Evolutionary conservation across 2,113 vertebrate genomes (phyloP), one percentile per base, ranked within the genome.

Genomic region (Sceloporus undulatus): DNA sequence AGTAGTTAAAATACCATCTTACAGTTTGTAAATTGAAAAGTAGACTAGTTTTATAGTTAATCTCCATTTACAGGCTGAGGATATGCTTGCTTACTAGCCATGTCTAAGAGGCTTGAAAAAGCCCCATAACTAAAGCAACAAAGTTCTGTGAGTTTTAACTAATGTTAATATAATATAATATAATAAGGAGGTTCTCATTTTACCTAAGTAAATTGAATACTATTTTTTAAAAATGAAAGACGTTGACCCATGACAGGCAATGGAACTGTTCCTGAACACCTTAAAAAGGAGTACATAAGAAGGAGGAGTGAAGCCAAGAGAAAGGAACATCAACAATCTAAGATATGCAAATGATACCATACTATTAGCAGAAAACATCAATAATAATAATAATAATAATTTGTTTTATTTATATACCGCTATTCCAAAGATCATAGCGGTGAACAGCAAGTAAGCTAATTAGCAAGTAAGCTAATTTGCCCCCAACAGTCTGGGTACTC

Each of bases 1-100:
- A 74, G 70, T 18, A 82, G 59, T 73, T 75, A 82, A 82, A 82
- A 18, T 19, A 75, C 19, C 56, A 87, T 66, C 16, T 82, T 82
- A 82, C 54, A 68, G 25, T 82, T 34, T 87, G 38, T 74, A 88
- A 88, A 27, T 70, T 52, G 79, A 82, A 87, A 65, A 29, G 21
- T 82, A 75, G 80, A 29, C 40, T 66, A 82, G 40, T 88, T 87
- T 82, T 75, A 87, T 54, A 34, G 38, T 38, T 82, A 82, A 66
- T 82, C 71, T 76, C 27, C 71, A 82, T 1, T 18, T 82, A 54
- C 48, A 75, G 73, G 59, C 19, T 54, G 29, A 18, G 25, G 56
- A 87, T 87, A 74, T 81, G 13, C 65, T 87, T 82, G 79, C 71
- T 87, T 66, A 68, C 40, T 82, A 82, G 75, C 71, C 19, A 11